Evolutionary conservation across 37 sponge, comb jelly and placozoan species (phyloP).

Genomic region (Chondrilla cf. caribensis): DNA sequence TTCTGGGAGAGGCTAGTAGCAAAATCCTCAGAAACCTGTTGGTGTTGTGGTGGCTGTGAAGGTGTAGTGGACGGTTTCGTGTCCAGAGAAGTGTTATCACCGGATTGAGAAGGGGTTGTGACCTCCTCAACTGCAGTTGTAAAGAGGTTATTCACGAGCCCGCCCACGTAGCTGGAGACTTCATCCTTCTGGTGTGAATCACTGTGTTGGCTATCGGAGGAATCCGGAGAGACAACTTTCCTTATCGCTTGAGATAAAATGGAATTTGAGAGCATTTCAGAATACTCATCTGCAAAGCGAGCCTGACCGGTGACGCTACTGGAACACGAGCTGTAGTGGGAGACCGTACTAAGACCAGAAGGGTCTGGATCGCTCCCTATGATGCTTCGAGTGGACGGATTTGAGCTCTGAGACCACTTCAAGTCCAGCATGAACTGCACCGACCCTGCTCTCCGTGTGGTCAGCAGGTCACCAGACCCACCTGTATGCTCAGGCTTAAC

Average conservation of each 20-base stretch:
- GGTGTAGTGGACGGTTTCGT: not conserved
- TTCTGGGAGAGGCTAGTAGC: not conserved
- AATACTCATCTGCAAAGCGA: not conserved
- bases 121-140: not conserved
- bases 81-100: not conserved
- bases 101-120: not conserved
- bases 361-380: slow-evolving; percentile 11
- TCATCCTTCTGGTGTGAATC: not conserved
- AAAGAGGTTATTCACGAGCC: not conserved
- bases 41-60: not conserved
- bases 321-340: slow-evolving; percentile 34
- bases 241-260: not conserved
- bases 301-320: slow-evolving; percentile 56
- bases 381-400: not conserved
- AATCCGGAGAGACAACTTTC: not conserved
- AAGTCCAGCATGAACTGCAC: slow-evolving; percentile 11
- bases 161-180: not conserved
- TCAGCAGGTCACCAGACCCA: not conserved
- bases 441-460: not conserved
- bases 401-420: not conserved
- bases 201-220: no score
- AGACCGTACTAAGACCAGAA: not conserved
- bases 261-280: not conserved
- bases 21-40: not conserved
- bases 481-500: not conserved